phyloP scores from a whole-genome alignment of 2,113 vertebrate genomes.

The Catharus bicknelli region DNA sequence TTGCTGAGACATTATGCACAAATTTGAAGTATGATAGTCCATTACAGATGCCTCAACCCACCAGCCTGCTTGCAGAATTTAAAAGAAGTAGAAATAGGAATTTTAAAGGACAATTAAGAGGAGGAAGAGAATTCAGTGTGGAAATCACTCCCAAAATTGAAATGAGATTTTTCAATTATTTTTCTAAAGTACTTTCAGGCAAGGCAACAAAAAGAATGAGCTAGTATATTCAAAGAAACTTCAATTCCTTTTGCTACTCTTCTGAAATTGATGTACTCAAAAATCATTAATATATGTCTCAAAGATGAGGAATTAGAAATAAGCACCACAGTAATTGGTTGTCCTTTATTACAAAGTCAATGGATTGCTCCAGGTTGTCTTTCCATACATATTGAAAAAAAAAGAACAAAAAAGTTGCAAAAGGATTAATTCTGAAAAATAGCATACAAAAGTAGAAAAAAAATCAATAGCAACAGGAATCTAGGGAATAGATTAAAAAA shows the following conservation, averaged over 20 bases:
- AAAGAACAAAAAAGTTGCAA: background rate
- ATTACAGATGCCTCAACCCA: background rate
- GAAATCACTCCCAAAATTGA: background rate
- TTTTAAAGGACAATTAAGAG: background rate
- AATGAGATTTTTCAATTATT: background rate
- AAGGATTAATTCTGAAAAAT: constrained; percentile 49
- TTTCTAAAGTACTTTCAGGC: background rate
- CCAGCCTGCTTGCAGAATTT: background rate
- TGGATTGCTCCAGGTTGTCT: background rate
- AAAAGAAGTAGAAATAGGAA: background rate
- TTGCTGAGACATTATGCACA: background rate
- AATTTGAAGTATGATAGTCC: background rate
- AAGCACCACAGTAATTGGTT: background rate
- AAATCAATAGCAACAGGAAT: constrained; percentile 33
- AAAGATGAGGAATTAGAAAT: background rate
- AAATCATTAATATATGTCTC: constrained; percentile 7
- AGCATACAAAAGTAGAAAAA: background rate
- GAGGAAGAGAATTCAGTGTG: background rate
- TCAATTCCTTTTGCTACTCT: background rate
- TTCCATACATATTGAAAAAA: background rate
- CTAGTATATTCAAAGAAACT: background rate
- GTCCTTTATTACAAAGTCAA: constrained; percentile 5
- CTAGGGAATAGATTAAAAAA: constrained; percentile 20
- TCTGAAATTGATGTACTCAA: constrained; percentile 9
- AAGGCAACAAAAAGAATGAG: background rate